A percentile compares a stretch with the other conserved stretches of the same genome.
phyloP scores from a whole-genome alignment of 2,797 vertebrate species.

The Myotis daubentonii region DNA sequence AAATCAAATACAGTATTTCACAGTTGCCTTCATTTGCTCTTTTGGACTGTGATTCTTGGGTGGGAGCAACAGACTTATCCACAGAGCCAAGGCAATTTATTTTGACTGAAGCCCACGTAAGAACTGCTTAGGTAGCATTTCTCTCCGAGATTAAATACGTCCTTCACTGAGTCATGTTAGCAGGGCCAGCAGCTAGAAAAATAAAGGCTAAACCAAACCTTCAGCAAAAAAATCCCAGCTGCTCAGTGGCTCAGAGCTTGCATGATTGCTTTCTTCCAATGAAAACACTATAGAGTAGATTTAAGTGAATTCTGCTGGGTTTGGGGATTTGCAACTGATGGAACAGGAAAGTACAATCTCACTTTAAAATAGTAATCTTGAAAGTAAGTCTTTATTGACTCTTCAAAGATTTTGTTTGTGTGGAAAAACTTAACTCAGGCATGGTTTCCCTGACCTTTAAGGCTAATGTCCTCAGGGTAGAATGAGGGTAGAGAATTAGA shows the following conservation, averaged over 20 bases:
- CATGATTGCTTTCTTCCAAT: slow-evolving; percentile 75
- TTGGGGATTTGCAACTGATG: slow-evolving; percentile 73
- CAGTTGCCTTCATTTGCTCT: slow-evolving; percentile 31
- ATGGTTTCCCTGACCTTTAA: background rate
- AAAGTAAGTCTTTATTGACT: slow-evolving; percentile 60
- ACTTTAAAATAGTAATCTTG: slow-evolving; percentile 63
- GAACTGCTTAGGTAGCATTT: slow-evolving; percentile 80
- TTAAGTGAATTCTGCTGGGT: slow-evolving; percentile 75
- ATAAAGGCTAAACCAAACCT: slow-evolving; percentile 72
- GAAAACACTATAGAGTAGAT: slow-evolving; percentile 72
- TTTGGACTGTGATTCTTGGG: slow-evolving; percentile 53
- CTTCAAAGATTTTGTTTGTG: background rate
- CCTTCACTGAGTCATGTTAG: slow-evolving; percentile 74
- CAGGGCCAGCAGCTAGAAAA: slow-evolving; percentile 75
- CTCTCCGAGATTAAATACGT: slow-evolving; percentile 69
- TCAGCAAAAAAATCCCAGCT: slow-evolving; percentile 68
- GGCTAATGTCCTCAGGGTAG: background rate
- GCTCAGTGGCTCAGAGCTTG: slow-evolving; percentile 69
- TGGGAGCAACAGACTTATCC: slow-evolving; percentile 52
- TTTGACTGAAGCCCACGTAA: slow-evolving; percentile 73
- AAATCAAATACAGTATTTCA: slow-evolving; percentile 25
- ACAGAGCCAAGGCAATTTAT: slow-evolving; percentile 68
- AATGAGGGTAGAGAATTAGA: background rate
- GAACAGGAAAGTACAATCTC: slow-evolving; percentile 73
- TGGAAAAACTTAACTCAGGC: background rate